A percentile compares a stretch with the other conserved stretches of the same genome.
phyloP scores from a whole-genome alignment of 2,888 invertebrate species.

The Poecilus cupreus region DNA sequence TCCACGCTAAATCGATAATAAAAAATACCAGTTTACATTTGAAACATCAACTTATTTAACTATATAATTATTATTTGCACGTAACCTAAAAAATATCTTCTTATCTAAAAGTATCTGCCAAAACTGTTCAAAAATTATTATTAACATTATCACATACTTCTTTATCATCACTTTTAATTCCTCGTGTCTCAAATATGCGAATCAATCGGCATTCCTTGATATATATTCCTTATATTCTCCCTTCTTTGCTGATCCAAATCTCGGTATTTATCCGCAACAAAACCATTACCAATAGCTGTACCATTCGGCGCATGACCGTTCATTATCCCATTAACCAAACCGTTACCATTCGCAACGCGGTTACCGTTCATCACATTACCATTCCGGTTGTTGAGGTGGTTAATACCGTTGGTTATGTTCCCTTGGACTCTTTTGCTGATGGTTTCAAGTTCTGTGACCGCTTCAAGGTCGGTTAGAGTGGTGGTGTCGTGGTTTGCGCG shows the following conservation, averaged over 20 bases:
- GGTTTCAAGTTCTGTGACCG: slow-evolving; percentile 68
- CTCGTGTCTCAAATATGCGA: slow-evolving; percentile 68
- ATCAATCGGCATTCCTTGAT: slow-evolving; percentile 69
- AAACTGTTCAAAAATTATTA: no score
- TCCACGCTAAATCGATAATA: no score
- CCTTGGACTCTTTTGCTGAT: slow-evolving; percentile 68
- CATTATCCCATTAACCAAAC: slow-evolving; percentile 51
- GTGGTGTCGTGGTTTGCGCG: slow-evolving; percentile 61
- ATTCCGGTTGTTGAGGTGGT: slow-evolving; percentile 62
- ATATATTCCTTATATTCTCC: slow-evolving; percentile 66
- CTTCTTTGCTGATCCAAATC: slow-evolving; percentile 64
- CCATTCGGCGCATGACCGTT: slow-evolving; percentile 65
- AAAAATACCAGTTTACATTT: neutral
- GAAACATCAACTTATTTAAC: neutral
- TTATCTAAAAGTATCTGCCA: neutral
- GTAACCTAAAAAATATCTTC: neutral
- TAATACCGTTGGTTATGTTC: slow-evolving; percentile 25
- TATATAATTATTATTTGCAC: neutral
- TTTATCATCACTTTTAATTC: neutral
- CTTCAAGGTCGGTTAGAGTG: slow-evolving; percentile 68
- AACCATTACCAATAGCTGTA: slow-evolving; percentile 62
- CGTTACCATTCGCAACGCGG: slow-evolving; percentile 71
- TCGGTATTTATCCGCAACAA: slow-evolving; percentile 63
- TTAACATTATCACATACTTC: slow-evolving; percentile 19
- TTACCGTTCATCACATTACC: slow-evolving; percentile 63